Evolutionary conservation across 2,113 vertebrate species (phyloP), one percentile per base, ranked within the genome.

Genomic region (Pitta sordida): DNA sequence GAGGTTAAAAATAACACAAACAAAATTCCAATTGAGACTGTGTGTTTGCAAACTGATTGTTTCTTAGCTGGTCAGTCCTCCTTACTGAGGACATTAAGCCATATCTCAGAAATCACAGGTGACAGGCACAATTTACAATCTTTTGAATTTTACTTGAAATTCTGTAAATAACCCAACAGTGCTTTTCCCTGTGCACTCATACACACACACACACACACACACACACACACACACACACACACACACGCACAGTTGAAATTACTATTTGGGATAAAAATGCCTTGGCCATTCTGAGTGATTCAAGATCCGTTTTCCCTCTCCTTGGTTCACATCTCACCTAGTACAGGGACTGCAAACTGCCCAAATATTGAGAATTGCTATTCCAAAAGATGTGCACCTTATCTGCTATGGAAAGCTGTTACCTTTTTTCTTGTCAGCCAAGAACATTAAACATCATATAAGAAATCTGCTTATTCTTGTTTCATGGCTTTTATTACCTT

Each of bases 391-490:
- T 15, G 3, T 23, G 13, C 26, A 64, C 14, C 37, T 85, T 60
- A 58, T 49, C 71, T 83, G 29, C 32, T 51, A 53, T 1, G 2
- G 68, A 91, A 84, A 80, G 13, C 52, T 85, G 46, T 30, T 79
- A 52, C 39, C 27, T 62, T 84, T 83, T 67, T 70, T 37, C 67
- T 92, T 34, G 56, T 83, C 82, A 91, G 44, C 22, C 56, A 64
- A 2, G 5, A 94, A 85, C 62, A 83, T 68, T 79, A 92, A 87
- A 60, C 63, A 76, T 62, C 49, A 68, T 65, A 58, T 9, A 89
- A 91, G 39, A 95, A 93, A 95, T 90, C 56, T 87, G 49, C 53
- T 93, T 87, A 89, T 90, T 95, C 78, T 91, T 62, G 36, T 39
- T 62, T 60, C 44, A 19, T 64, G 44, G 21, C 64, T 91, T 95